Conservation (phyloP, 2,888 invertebrate species). For the Dugesia japonica region DNA sequence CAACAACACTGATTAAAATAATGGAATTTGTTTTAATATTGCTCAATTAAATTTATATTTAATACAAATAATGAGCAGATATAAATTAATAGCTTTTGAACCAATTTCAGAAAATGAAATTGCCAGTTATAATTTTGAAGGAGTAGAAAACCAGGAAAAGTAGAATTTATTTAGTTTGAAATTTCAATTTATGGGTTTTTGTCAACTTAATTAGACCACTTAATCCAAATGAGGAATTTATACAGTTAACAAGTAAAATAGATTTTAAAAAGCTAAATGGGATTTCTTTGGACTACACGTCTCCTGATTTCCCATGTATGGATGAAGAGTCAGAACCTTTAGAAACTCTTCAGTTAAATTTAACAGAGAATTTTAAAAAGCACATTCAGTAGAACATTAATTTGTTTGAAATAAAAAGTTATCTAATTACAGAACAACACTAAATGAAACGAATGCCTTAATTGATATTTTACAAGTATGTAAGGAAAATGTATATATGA, state of each 20-base stretch:
- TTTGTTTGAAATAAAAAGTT: not conserved
- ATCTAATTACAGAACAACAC: not conserved
- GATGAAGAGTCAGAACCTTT: not conserved
- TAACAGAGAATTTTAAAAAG: not conserved
- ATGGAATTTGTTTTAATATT: too few species aligned
- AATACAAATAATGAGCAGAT: not conserved
- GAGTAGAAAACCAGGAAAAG: constrained; percentile 8
- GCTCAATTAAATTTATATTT: too few species aligned
- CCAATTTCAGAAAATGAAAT: constrained; percentile 14
- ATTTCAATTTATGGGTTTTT: not conserved
- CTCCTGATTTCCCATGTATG: not conserved
- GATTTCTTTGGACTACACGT: not conserved
- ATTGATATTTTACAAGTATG: not conserved
- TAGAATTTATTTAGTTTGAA: not conserved
- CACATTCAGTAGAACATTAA: not conserved
- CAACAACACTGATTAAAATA: too few species aligned
- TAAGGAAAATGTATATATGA: not conserved
- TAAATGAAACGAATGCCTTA: not conserved
- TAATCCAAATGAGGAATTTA: constrained; percentile 10
- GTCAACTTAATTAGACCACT: not conserved
- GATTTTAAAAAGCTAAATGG: constrained; percentile 16
- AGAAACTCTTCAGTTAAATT: not conserved
- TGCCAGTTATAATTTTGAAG: not conserved
- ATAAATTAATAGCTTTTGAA: not conserved
- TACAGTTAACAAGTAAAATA: not conserved